Conservation (phyloP, 2,888 invertebrate genomes). For the Troides aeacus region DNA sequence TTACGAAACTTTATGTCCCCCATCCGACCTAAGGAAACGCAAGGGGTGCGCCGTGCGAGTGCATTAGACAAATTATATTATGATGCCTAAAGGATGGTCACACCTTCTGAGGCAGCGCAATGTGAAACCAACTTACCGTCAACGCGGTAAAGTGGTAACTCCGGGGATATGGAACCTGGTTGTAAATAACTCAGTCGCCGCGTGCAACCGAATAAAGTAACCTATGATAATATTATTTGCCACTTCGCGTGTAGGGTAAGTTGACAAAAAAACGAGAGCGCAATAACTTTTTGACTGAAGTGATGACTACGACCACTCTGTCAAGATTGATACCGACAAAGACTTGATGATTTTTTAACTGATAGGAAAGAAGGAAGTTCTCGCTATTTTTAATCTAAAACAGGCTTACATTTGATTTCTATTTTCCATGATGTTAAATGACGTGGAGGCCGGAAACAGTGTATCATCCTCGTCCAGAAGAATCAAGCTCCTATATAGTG, state of each 20-base stretch:
- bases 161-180: neutral
- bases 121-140: constrained; percentile 7
- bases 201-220: constrained; percentile 8
- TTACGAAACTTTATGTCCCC: constrained; percentile 15
- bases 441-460: no score
- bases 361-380: no score
- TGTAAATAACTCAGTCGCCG: constrained; percentile 10
- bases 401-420: no score
- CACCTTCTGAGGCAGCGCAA: constrained; percentile 18
- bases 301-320: no score
- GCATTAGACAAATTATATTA: constrained; percentile 62
- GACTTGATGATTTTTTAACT: no score
- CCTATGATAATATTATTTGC: constrained; percentile 19
- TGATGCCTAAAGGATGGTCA: constrained; percentile 30
- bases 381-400: no score
- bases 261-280: neutral
- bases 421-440: no score
- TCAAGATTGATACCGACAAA: no score
- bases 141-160: constrained; percentile 7
- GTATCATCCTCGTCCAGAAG: no score
- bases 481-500: no score
- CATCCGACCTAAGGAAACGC: constrained; percentile 27
- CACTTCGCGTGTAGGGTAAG: neutral
- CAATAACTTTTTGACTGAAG: neutral
- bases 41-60: constrained; percentile 39